These are phyloP conservation scores for Lepus townsendii DNA, from an alignment of 2,797 vertebrate species.

Conservation along the genomic window DNA sequence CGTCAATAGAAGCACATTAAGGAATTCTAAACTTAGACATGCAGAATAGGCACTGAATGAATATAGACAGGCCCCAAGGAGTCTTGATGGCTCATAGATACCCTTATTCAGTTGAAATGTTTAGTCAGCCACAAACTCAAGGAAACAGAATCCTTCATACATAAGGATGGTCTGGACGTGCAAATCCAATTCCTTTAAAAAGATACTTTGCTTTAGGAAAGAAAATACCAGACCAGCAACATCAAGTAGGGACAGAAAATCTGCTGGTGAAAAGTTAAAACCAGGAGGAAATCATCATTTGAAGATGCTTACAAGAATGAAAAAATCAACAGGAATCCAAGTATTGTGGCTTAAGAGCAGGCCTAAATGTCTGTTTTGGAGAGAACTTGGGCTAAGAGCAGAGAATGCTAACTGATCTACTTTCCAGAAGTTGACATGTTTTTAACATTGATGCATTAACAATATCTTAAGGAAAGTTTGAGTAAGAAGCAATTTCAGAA, in stretches of 20 bases:
- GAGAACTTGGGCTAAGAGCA: conserved; percentile 24
- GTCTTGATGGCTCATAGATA: conserved; percentile 30
- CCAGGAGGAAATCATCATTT: conserved; percentile 44
- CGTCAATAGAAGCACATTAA: conserved; percentile 66
- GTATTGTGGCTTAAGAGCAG: conserved; percentile 49
- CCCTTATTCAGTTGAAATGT: conserved; percentile 61
- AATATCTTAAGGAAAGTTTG: conserved; percentile 31
- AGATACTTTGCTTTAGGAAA: conserved; percentile 34
- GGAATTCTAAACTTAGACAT: conserved; percentile 62
- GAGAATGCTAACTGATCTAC: conserved; percentile 55
- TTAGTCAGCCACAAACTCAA: conserved; percentile 59
- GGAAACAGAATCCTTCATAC: conserved; percentile 47
- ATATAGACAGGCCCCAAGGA: conserved; percentile 42
- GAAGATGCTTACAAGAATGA: conserved; percentile 48
- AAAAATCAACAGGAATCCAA: conserved; percentile 64
- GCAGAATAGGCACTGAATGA: conserved; percentile 68
- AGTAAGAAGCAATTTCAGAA: conserved; percentile 66
- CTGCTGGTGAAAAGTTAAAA: conserved; percentile 66
- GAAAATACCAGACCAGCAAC: conserved; percentile 62
- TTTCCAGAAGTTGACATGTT: conserved; percentile 34
- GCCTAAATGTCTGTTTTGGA: conserved; percentile 50
- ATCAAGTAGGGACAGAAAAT: conserved; percentile 28
- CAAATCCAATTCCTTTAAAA: conserved; percentile 64
- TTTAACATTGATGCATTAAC: conserved; percentile 38
- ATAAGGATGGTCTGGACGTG: neutral